Evolutionary conservation across 1,140 invertebrate genomes (phyloP), one percentile per base, ranked within the genome.

Genomic region (Cyclina sinensis): DNA sequence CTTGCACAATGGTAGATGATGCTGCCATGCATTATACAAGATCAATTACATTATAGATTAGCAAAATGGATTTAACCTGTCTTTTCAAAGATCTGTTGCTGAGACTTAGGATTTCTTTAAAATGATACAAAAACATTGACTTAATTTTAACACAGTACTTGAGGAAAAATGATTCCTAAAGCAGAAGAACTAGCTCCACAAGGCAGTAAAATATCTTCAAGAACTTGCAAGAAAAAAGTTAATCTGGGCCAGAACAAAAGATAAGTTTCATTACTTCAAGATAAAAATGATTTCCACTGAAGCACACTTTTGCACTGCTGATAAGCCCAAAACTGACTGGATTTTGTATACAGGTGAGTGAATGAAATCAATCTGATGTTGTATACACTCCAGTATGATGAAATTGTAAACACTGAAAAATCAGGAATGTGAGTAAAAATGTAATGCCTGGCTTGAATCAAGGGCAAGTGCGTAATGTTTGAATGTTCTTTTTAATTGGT

Each of bases 241-340:
- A 70, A 70, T 37, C 65, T 70, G 65, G 65, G 65, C 65, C 65
- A 70, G 32, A 70, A 70, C 32, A 70, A 70, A 70, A 70, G 65
- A 70, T 70, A 37, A 37, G 35, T 70, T 70, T 39, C 65, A 37
- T 70, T 37, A 37, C 32, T 21, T 14, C 35, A 2, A 70, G 65
- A 70, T 70, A 70, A 39, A 37, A 39, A 24, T 5, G 27, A 65
- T 30, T 30, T 57, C 30, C 51, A 7, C 11, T 27, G 32, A 1
- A 70, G 35, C 65, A 70, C 54, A 57, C n/a, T 70, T 27, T 24
- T 62, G 65, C 65, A 70, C 4, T 37, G 35, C 65, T 70, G 65
- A 70, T 70, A 70, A 70, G 65, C 65, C 65, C 65, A 70, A 70
- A 70, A 37, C 65, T 70, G 65, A 32, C 65, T 57, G 35, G 65